Evolutionary conservation across 1,140 invertebrate genomes (phyloP).

Genomic region (Pogonognathellus flavescens): DNA sequence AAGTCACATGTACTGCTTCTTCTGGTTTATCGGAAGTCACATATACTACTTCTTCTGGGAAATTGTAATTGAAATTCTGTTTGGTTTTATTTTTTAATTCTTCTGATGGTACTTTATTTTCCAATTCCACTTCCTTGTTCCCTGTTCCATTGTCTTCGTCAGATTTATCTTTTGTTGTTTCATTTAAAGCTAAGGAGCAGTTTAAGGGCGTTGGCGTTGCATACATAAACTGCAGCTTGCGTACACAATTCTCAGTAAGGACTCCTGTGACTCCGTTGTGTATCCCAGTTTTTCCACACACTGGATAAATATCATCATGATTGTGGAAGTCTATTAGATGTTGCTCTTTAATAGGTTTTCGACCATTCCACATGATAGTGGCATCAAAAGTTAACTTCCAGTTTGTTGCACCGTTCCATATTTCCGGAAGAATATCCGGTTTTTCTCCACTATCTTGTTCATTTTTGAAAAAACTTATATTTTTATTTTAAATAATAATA

Average conservation of each 20-base stretch:
- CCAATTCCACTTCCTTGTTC: not conserved
- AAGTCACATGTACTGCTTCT: too few relatives aligned
- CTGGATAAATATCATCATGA: not conserved
- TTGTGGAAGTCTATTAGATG: not conserved
- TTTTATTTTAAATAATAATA: too few relatives aligned
- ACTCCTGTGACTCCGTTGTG: not conserved
- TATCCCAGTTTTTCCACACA: not conserved
- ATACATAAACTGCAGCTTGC: not conserved
- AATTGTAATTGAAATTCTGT: not conserved
- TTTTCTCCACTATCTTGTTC: not conserved
- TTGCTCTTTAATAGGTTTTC: not conserved
- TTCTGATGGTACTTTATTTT: not conserved
- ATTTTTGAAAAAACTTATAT: not conserved
- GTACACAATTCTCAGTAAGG: not conserved
- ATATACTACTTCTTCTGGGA: too few relatives aligned
- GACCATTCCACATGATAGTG: not conserved
- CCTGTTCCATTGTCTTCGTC: not conserved
- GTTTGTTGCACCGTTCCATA: not conserved
- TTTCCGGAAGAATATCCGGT: not conserved
- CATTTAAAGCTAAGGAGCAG: not conserved
- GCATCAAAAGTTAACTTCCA: not conserved
- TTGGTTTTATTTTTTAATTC: not conserved
- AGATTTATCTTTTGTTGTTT: not conserved
- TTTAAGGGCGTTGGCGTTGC: not conserved
- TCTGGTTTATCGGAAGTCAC: too few relatives aligned